phyloP scores from a whole-genome alignment of 2,888 invertebrate species.

The Elaeidobius kamerunicus region DNA sequence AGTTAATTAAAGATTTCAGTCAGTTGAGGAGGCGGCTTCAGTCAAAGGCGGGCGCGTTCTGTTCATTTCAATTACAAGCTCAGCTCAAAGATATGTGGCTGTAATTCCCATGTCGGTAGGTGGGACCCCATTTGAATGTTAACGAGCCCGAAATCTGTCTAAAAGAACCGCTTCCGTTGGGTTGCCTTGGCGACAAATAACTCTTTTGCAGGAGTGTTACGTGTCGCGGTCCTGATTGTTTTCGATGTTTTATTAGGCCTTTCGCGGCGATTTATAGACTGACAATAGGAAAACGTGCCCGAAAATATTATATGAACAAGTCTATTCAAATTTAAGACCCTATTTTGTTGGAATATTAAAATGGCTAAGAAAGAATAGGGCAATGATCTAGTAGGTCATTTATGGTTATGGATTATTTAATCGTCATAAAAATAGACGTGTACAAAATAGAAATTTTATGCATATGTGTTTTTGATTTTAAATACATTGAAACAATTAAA shows the following conservation, averaged over 20 bases:
- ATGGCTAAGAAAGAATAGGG: background rate
- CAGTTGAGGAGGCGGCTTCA: constrained; percentile 31
- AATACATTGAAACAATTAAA: too few relatives aligned
- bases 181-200: constrained; percentile 33
- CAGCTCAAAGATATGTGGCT: constrained; percentile 41
- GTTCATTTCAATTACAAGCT: constrained; percentile 44
- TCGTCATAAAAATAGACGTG: too few relatives aligned
- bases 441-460: too few relatives aligned
- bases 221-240: constrained; percentile 28
- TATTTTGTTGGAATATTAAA: background rate
- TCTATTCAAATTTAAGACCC: constrained; percentile 11
- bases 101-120: constrained; percentile 43
- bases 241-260: constrained; percentile 28
- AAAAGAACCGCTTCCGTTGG: constrained; percentile 46
- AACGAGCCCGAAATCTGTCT: constrained; percentile 49
- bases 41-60: constrained; percentile 41
- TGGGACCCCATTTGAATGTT: constrained; percentile 47
- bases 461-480: too few relatives aligned
- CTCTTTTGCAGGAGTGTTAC: constrained; percentile 28
- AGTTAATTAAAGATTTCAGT: constrained; percentile 42
- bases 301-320: constrained; percentile 21
- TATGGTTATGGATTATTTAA: too few relatives aligned
- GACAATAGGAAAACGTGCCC: constrained; percentile 26
- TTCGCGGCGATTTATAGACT: constrained; percentile 27
- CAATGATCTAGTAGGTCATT: background rate